phyloP scores from a whole-genome alignment of 2,888 invertebrate species.

The Esperia sulphurella region DNA sequence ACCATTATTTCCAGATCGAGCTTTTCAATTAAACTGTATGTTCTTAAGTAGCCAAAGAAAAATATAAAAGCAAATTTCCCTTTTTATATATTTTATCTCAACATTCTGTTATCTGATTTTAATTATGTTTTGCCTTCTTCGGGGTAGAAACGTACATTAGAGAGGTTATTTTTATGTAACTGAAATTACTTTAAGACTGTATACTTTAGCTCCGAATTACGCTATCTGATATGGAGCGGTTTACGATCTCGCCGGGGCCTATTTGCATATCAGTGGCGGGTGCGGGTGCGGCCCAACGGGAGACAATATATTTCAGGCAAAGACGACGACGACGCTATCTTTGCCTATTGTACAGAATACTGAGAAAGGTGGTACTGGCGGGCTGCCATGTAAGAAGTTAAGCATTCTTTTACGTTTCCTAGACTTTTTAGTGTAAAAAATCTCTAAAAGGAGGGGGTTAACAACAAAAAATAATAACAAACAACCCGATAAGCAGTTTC shows the following conservation, averaged over 20 bases:
- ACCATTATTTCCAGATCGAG: too few species aligned
- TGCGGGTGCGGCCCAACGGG: slow-evolving; percentile 44
- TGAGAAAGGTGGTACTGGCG: slow-evolving; percentile 31
- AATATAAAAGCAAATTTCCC: neutral
- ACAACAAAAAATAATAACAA: too few species aligned
- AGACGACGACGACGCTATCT: slow-evolving; percentile 61
- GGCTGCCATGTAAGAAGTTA: slow-evolving; percentile 8
- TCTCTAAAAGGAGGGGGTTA: neutral
- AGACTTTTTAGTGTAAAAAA: neutral
- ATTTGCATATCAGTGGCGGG: slow-evolving; percentile 67
- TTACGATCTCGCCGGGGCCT: slow-evolving; percentile 63
- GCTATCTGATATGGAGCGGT: slow-evolving; percentile 68
- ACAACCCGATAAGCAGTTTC: too few species aligned
- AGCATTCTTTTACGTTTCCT: neutral
- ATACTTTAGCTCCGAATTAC: slow-evolving; percentile 56
- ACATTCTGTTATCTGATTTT: neutral
- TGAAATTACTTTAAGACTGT: slow-evolving; percentile 34
- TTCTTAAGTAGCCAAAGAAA: neutral
- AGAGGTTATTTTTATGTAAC: slow-evolving; percentile 22
- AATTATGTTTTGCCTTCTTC: neutral
- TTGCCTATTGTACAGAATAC: slow-evolving; percentile 52
- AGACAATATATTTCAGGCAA: slow-evolving; percentile 64
- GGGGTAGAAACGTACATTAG: slow-evolving; percentile 12
- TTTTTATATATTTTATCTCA: too few species aligned
- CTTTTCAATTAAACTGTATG: too few species aligned